These are phyloP conservation scores for Atherinomorus stipes DNA, from an alignment of 2,113 vertebrate species.

Conservation along the genomic window DNA sequence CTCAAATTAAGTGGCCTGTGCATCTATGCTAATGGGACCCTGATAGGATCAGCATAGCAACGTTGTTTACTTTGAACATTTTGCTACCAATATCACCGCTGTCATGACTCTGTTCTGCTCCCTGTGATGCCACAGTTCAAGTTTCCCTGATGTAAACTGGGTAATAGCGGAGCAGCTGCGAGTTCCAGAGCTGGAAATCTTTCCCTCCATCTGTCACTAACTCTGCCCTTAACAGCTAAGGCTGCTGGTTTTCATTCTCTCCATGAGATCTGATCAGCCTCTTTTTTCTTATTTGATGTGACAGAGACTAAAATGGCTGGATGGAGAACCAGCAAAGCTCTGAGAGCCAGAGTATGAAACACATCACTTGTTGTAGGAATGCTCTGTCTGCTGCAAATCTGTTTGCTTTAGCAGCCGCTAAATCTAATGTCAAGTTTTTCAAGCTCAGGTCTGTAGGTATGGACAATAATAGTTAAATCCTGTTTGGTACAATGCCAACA, in stretches of 20 bases:
- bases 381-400: neutral
- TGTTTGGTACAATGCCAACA: neutral
- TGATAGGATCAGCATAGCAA: too few species aligned
- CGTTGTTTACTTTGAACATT: too few species aligned
- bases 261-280: neutral
- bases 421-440: neutral
- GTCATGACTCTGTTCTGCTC: neutral
- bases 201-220: slow-evolving; percentile 5
- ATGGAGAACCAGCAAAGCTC: neutral
- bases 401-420: neutral
- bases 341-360: too few species aligned
- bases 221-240: neutral
- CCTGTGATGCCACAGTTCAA: neutral
- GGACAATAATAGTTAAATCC: slow-evolving; percentile 11
- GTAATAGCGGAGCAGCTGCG: neutral
- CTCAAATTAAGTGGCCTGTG: too few species aligned
- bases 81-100: too few species aligned
- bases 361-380: neutral
- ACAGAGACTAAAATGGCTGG: neutral
- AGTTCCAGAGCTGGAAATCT: neutral
- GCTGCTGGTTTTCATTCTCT: neutral
- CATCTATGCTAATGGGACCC: too few species aligned
- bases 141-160: too few species aligned
- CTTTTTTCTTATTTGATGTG: neutral
- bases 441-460: neutral